phyloP scores from a whole-genome alignment of 2,113 vertebrate species.

The Archilochus colubris region DNA sequence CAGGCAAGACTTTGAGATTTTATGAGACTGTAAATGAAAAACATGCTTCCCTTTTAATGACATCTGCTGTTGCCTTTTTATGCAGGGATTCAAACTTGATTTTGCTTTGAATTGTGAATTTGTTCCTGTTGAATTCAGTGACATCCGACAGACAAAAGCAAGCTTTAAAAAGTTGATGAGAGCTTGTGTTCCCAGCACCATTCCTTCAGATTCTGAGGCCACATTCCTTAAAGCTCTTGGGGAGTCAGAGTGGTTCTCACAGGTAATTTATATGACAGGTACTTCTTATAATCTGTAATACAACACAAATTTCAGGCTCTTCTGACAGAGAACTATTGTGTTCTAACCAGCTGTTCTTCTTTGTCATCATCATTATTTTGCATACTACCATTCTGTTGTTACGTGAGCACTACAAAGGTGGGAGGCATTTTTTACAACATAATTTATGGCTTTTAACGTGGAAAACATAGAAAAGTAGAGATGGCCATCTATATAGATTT shows the following conservation, averaged over 20 bases:
- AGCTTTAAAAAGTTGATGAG: slow-evolving; percentile 96
- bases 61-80: slow-evolving; percentile 38
- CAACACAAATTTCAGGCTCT: slow-evolving; percentile 28
- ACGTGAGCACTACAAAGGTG: background rate
- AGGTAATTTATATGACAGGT: slow-evolving; percentile 80
- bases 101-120: slow-evolving; percentile 94
- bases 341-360: slow-evolving; percentile 14
- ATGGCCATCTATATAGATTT: background rate
- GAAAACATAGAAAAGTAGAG: background rate
- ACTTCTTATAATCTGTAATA: slow-evolving; percentile 10
- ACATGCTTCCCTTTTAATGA: background rate
- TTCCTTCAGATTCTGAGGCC: slow-evolving; percentile 85
- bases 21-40: background rate
- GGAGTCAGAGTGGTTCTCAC: slow-evolving; percentile 95
- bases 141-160: slow-evolving; percentile 91
- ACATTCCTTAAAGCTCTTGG: slow-evolving; percentile 93
- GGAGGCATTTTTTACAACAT: background rate
- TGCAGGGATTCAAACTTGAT: slow-evolving; percentile 92
- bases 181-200: slow-evolving; percentile 91
- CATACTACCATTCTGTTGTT: background rate
- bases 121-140: slow-evolving; percentile 95
- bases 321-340: background rate
- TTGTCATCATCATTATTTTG: background rate
- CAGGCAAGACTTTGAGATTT: background rate
- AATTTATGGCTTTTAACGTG: background rate